These are phyloP conservation scores for Dynastes hyllus DNA, from an alignment of 2,888 invertebrate species.

Conservation along the genomic window DNA sequence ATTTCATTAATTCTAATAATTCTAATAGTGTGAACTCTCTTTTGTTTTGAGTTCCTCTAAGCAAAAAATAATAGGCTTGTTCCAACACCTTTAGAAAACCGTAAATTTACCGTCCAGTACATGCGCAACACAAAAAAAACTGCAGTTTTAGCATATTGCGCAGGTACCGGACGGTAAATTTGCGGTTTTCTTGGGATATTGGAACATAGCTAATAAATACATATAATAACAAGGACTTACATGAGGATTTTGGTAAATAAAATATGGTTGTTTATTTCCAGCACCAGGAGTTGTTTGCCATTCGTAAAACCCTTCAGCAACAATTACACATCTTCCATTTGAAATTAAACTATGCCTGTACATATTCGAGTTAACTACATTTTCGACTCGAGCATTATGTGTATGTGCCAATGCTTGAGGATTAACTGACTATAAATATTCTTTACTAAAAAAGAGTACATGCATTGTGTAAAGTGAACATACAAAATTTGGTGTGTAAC, in stretches of 20 bases:
- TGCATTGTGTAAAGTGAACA: constrained; percentile 25
- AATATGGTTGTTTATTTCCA: constrained; percentile 82
- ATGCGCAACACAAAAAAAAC: no score
- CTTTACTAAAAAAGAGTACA: constrained; percentile 28
- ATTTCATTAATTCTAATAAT: no score
- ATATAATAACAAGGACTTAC: constrained; percentile 15
- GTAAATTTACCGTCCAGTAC: no score
- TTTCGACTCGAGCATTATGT: constrained; percentile 58
- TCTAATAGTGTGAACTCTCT: no score
- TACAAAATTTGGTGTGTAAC: constrained; percentile 56
- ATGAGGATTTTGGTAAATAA: constrained; percentile 74
- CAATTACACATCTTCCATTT: constrained; percentile 84
- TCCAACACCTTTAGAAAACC: no score
- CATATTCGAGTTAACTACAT: constrained; percentile 54
- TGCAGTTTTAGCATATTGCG: no score
- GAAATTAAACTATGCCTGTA: constrained; percentile 79
- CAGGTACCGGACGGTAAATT: no score
- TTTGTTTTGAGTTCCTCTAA: no score
- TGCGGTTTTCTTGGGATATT: no score
- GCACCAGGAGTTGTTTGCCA: constrained; percentile 81
- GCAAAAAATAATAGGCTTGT: no score
- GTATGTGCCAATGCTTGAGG: constrained; percentile 48
- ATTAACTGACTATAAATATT: constrained; percentile 48
- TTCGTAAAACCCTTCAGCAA: constrained; percentile 89
- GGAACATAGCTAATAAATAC: no score